Evolutionary conservation across 2,113 vertebrate genomes (phyloP).

Genomic region (Excalfactoria chinensis): DNA sequence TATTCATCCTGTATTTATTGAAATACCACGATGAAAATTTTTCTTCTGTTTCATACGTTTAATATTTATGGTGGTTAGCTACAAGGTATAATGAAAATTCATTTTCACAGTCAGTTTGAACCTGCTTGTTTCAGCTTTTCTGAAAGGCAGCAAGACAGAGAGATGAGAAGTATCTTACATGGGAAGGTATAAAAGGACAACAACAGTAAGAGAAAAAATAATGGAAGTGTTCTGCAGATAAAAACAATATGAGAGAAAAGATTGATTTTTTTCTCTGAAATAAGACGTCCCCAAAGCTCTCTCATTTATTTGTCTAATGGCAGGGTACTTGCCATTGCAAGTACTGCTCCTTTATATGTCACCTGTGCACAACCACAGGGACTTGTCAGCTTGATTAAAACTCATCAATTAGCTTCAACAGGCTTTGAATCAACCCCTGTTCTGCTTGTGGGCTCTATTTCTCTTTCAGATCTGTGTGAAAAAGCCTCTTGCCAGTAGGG

Average conservation of each 20-base stretch:
- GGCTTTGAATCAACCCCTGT: background rate
- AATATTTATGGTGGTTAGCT: slow-evolving; percentile 55
- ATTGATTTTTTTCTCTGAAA: background rate
- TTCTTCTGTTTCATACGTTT: slow-evolving; percentile 2
- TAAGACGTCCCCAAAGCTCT: background rate
- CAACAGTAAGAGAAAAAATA: slow-evolving; percentile 6
- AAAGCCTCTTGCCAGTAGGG: slow-evolving; percentile 60
- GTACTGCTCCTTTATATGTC: background rate
- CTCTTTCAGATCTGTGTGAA: background rate
- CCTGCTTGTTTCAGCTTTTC: slow-evolving; percentile 33
- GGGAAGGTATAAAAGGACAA: background rate
- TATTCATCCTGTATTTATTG: background rate
- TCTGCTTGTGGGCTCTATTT: background rate
- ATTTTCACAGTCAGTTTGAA: slow-evolving; percentile 41
- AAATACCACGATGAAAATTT: background rate
- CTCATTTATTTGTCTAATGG: slow-evolving; percentile 35
- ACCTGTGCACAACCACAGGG: background rate
- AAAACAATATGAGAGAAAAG: slow-evolving; percentile 17
- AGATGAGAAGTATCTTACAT: background rate
- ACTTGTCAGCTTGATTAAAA: slow-evolving; percentile 10
- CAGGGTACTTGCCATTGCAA: background rate
- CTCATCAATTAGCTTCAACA: background rate
- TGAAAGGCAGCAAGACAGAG: background rate
- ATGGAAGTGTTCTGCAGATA: slow-evolving; percentile 27
- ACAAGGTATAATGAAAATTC: slow-evolving; percentile 54